Base-by-base conservation (phyloP, 2,113 vertebrate species). In the Erinaceus europaeus region DNA sequence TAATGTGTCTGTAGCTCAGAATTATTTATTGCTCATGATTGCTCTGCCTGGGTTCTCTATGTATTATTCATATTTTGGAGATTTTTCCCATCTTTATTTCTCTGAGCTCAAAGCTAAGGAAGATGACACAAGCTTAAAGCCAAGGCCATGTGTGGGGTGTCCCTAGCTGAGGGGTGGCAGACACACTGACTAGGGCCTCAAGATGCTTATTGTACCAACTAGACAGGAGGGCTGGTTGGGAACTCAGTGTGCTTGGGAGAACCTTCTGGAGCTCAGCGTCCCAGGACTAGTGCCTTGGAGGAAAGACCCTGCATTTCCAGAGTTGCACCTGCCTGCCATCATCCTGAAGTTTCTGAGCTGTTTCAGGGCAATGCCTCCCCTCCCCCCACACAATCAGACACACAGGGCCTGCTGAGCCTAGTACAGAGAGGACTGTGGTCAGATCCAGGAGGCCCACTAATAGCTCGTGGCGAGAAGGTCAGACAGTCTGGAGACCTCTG, bases 1-100 rank as follows among this genome's bases (percentile, higher is more conserved):
- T 74, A 88, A 94, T 91, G 83, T 4, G 94, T 88, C 90, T 96
- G 93, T 84, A 79, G 27, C 84, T 93, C 17, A n/a, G 94, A 94
- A 94, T 97, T 95, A 95, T 96, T 96, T 96, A 95, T 96, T 85
- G 94, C 50, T 81, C 2, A 15, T 90, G 86, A 96, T 95, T 88
- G 89, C 94, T 93, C 90, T 92, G 84, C 94, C 91, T 95, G 89
- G 75, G 81, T 88, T 92, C 46, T 7, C 0, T 59, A 97, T 97
- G 86, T 86, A 96, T 96, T 96, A 97, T 97, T 97, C 94, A 97
- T 57, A 72, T 21, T 8, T 72, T 14, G 9, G 88, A 90, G n/a
- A n/a, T n/a, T 59, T n/a, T 72, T 52, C 79, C 84, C n/a, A 64
- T 55, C 76, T 86, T 32, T 78, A 84, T 91, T 20, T 48, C 44